Evolutionary conservation across 2,113 vertebrate species (phyloP).

Genomic region (Cyanoliseus patagonus): DNA sequence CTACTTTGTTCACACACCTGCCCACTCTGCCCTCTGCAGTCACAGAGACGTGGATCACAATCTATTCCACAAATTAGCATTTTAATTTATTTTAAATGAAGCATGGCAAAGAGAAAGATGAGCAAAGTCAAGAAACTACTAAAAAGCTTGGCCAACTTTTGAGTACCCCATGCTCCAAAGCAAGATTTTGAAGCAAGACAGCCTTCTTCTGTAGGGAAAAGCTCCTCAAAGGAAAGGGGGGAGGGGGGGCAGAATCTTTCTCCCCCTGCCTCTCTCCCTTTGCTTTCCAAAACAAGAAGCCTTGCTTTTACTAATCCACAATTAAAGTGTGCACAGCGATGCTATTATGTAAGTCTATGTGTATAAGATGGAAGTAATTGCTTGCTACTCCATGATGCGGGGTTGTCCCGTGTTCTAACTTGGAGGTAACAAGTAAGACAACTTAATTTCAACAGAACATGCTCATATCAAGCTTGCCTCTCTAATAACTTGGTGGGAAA

Average conservation of each 20-base stretch:
- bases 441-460: background rate
- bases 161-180: background rate
- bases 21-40: background rate
- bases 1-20: background rate
- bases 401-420: background rate
- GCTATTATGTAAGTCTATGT: background rate
- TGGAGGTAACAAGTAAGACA: background rate
- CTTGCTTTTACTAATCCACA: background rate
- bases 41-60: background rate
- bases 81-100: background rate
- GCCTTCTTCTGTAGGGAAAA: too few species aligned
- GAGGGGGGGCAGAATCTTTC: background rate
- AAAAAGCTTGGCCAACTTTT: background rate
- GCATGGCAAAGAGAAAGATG: background rate
- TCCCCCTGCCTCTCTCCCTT: background rate
- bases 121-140: background rate
- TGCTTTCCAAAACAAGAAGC: background rate
- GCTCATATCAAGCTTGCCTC: background rate
- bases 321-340: background rate
- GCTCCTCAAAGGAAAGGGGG: background rate
- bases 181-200: background rate
- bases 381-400: too few species aligned
- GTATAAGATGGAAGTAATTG: background rate
- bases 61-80: background rate
- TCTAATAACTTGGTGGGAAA: background rate